Conservation (phyloP, 2,797 vertebrate genomes). For the Centropyge bicolor region DNA sequence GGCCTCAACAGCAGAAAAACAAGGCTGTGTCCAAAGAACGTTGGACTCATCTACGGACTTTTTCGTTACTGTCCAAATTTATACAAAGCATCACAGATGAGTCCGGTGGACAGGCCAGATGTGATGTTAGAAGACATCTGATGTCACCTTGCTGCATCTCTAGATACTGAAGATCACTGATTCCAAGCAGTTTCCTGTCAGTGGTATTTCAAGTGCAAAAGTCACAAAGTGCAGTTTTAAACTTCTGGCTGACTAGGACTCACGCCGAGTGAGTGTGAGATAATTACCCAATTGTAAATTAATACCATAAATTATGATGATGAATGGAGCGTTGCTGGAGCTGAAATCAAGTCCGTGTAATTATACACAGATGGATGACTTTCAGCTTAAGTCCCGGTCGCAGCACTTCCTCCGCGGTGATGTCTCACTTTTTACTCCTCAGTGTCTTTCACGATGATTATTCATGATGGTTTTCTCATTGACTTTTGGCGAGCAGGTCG, state of each 20-base stretch:
- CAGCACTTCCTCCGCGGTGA: conserved; percentile 38
- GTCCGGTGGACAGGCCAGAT: conserved; percentile 9
- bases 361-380: conserved; percentile 73
- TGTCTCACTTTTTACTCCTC: conserved; percentile 34
- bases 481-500: conserved; percentile 33
- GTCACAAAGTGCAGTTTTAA: conserved; percentile 23
- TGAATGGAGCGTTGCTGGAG: conserved; percentile 37
- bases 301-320: conserved; percentile 58
- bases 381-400: conserved; percentile 24
- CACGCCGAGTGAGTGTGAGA: conserved; percentile 30
- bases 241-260: conserved; percentile 35
- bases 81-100: not conserved
- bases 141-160: conserved; percentile 7
- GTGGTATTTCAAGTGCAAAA: conserved; percentile 17
- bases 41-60: not conserved
- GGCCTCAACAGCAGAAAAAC: not conserved
- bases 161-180: not conserved
- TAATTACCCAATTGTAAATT: conserved; percentile 51
- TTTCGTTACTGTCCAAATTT: not conserved
- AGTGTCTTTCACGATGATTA: conserved; percentile 37
- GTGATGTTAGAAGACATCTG: conserved; percentile 4
- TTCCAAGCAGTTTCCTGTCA: not conserved
- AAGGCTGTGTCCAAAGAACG: not conserved
- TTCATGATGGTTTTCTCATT: conserved; percentile 37
- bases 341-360: conserved; percentile 64